These are phyloP conservation scores for Chalcis sispes DNA, from an alignment of 2,888 invertebrate species.

Conservation along the genomic window DNA sequence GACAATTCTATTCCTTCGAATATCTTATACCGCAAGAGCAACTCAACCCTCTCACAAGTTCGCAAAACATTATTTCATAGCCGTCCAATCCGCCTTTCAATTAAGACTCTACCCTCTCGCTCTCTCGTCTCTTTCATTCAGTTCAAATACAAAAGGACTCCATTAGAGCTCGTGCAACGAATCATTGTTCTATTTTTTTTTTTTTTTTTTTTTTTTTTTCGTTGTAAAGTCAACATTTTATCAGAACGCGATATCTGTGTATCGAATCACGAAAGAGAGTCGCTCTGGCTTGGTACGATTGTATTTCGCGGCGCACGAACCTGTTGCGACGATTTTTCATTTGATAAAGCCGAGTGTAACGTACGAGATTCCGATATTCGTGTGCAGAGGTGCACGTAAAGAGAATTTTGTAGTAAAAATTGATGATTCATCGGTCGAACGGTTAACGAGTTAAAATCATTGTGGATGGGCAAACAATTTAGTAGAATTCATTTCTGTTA, in stretches of 20 bases:
- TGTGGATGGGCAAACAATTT: no score
- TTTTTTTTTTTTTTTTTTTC: background rate
- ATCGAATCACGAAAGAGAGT: background rate
- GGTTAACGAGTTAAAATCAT: no score
- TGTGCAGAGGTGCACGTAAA: no score
- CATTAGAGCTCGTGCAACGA: conserved; percentile 22
- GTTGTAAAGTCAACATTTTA: conserved; percentile 5
- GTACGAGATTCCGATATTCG: no score
- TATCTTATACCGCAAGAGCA: no score
- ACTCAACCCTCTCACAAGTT: conserved; percentile 2
- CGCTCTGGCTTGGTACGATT: no score
- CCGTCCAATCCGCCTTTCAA: conserved; percentile 23
- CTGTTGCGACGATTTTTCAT: conserved; percentile 22
- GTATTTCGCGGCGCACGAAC: no score
- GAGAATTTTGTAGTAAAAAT: no score
- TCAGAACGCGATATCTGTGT: conserved; percentile 13
- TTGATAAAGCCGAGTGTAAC: background rate
- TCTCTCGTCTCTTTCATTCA: no score
- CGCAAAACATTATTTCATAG: conserved; percentile 28
- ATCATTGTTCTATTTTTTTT: no score
- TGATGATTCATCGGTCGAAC: no score
- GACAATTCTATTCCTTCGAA: conserved; percentile 23
- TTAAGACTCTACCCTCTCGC: conserved; percentile 10
- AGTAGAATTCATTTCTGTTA: no score
- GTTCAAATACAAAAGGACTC: conserved; percentile 39